A percentile compares a stretch with the other conserved stretches of the same genome.
These are phyloP conservation scores for Julus scanicus DNA, from an alignment of 2,888 invertebrate genomes.

Conservation along the genomic window DNA sequence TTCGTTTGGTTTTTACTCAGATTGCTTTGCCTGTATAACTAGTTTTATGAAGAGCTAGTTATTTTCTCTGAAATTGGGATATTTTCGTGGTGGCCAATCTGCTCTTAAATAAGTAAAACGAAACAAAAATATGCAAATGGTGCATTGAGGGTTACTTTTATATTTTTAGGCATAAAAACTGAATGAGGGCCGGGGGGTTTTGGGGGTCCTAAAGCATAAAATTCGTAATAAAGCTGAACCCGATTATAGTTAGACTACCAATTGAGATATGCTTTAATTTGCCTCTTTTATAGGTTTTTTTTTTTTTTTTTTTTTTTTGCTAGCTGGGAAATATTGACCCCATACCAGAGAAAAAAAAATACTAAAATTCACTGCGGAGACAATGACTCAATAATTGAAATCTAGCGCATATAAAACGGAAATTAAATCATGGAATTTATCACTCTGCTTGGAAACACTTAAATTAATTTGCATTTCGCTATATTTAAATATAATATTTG, in stretches of 20 bases:
- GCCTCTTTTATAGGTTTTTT: background rate
- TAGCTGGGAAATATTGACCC: background rate
- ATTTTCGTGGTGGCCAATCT: background rate
- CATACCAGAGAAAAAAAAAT: background rate
- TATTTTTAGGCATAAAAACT: background rate
- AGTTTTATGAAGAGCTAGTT: background rate
- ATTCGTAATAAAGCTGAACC: background rate
- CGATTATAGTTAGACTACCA: background rate
- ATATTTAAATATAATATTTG: too few species aligned
- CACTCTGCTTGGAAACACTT: background rate
- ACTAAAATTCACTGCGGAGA: background rate
- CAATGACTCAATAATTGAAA: background rate
- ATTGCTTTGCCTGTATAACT: background rate
- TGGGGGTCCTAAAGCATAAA: background rate
- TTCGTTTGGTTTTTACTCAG: background rate
- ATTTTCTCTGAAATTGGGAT: background rate
- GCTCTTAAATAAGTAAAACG: background rate
- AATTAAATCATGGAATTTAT: background rate
- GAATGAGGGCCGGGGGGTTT: background rate
- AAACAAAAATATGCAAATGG: slow-evolving; percentile 7
- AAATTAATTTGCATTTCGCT: background rate
- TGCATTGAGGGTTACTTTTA: background rate
- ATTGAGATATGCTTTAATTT: slow-evolving; percentile 41
- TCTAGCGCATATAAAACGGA: slow-evolving; percentile 36
- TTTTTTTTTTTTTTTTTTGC: background rate